Percentiles rank a stretch among this genome's conserved stretches.
Evolutionary conservation across 1,140 invertebrate species (phyloP).

Genomic region (Eumaeus atala): DNA sequence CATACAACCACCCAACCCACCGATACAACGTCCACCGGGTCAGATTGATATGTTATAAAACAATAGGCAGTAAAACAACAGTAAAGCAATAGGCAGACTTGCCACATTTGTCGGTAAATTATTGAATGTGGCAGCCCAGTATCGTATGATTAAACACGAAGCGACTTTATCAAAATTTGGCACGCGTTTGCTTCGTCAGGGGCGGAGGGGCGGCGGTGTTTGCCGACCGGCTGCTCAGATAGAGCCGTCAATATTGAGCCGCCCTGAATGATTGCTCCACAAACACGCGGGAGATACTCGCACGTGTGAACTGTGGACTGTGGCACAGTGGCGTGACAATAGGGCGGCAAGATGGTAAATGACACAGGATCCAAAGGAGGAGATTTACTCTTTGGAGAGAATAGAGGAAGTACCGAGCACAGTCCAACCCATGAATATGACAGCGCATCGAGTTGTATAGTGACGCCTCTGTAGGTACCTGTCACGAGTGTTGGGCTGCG

Average conservation of each 20-base stretch:
- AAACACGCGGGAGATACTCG: constrained; percentile 27
- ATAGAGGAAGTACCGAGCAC: too few relatives aligned
- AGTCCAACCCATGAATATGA: too few relatives aligned
- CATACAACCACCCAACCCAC: too few relatives aligned
- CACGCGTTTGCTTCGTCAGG: constrained; percentile 48
- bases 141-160: constrained; percentile 64
- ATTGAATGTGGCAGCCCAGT: constrained; percentile 11
- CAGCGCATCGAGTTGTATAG: too few relatives aligned
- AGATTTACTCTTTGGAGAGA: too few relatives aligned
- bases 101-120: background rate
- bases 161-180: constrained; percentile 60
- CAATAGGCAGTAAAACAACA: too few relatives aligned
- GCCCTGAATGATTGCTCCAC: constrained; percentile 51
- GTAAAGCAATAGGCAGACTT: background rate
- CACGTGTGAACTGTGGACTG: background rate
- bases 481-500: too few relatives aligned
- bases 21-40: too few relatives aligned
- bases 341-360: too few relatives aligned
- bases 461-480: too few relatives aligned
- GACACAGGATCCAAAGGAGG: too few relatives aligned
- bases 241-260: constrained; percentile 43
- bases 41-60: too few relatives aligned
- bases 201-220: constrained; percentile 41
- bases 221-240: constrained; percentile 44
- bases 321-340: background rate